Evolutionary conservation across 2,113 vertebrate genomes (phyloP), one percentile per base, ranked within the genome.

Genomic region (Syngnathoides biaculeatus): DNA sequence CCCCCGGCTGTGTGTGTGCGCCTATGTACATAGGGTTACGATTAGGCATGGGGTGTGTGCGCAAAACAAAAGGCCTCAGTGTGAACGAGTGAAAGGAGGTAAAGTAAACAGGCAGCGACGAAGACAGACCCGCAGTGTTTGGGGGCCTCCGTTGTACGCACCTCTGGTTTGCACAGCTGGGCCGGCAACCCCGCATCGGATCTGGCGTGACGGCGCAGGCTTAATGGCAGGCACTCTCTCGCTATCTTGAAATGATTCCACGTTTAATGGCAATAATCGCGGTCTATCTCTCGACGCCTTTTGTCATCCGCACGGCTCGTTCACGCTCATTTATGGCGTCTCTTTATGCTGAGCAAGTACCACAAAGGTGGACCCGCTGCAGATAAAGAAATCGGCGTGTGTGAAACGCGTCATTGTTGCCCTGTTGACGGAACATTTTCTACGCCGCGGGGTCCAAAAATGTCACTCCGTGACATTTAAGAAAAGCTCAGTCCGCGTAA

Each of bases 81-180:
- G 90, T 94, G 91, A 90, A 90, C 86, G 86, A 90, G 84, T 90
- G 91, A 92, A 89, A 93, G 92, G 93, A 94, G 92, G 94, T 94
- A 95, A 93, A 93, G 92, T 93, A 95, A 94, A 94, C 92, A 95
- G 92, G 91, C 88, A 88, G 85, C 83, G 83, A 86, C 92, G 93
- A 93, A 85, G 92, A 93, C 93, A 93, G 87, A 92, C 92, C 89
- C 92, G 90, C 90, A 89, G 87, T 93, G 90, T 91, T 88, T 87
- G 84, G 90, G 84, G 90, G 90, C 84, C 87, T 78, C 89, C 92
- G 92, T 92, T 80, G 71, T 78, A 52, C 73, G 75, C 69, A 45
- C 35, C 19, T 9, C 56, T 68, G 88, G 94, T 95, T 95, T 95
- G 89, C 92, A 93, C 95, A 97, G 94, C 95, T 95, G 95, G 90